Conservation (phyloP, 2,797 vertebrate species). For the Chelon auratus region DNA sequence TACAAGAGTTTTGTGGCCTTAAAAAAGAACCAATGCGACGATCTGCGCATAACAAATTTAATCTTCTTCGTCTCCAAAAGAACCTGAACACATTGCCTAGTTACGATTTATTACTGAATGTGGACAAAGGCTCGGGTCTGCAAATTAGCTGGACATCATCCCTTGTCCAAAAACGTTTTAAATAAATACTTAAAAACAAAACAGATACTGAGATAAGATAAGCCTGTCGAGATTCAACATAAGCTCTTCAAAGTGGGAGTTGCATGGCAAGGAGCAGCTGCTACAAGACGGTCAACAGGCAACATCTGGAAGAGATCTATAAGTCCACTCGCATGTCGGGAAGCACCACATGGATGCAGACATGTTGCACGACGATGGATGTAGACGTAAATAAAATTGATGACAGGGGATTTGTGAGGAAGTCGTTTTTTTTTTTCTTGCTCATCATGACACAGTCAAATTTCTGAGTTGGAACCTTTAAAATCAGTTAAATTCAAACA, state of each 20-base stretch:
- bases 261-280: neutral
- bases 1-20: no score
- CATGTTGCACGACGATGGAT: neutral
- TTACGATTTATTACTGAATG: neutral
- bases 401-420: neutral
- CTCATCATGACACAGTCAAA: no score
- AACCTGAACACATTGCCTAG: neutral
- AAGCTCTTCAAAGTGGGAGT: neutral
- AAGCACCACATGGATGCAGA: neutral
- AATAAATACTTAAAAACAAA: no score
- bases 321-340: neutral
- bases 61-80: neutral
- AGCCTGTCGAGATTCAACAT: neutral
- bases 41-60: no score
- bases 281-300: neutral
- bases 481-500: no score
- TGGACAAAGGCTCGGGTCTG: neutral
- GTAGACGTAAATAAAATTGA: neutral
- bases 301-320: constrained; percentile 39
- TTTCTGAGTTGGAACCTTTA: no score
- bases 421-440: neutral
- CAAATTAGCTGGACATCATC: no score
- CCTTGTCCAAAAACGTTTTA: no score
- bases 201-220: no score
- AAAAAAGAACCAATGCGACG: no score